A percentile compares a stretch with the other conserved stretches of the same genome.
These are phyloP conservation scores for Melanotaenia maccullochi DNA, from an alignment of 2,797 vertebrate genomes.

Conservation along the genomic window DNA sequence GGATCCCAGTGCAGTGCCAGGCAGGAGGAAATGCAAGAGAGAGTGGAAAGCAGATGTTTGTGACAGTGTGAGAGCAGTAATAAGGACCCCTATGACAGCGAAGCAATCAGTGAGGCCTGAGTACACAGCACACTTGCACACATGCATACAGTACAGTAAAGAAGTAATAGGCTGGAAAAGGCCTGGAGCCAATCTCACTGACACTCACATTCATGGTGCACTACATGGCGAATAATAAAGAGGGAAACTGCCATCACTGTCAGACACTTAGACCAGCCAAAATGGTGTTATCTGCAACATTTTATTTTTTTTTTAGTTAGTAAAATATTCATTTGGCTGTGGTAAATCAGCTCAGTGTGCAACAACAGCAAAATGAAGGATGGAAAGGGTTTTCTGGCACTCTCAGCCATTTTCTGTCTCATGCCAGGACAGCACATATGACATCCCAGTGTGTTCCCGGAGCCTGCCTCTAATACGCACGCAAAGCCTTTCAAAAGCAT, in stretches of 20 bases:
- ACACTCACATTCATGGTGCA: slow-evolving; percentile 41
- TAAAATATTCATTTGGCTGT: slow-evolving; percentile 44
- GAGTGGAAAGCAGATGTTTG: slow-evolving; percentile 67
- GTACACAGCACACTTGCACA: slow-evolving; percentile 52
- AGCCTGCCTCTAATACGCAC: slow-evolving; percentile 68
- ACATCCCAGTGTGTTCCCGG: slow-evolving; percentile 67
- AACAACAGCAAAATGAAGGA: slow-evolving; percentile 26
- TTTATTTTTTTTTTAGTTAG: background rate
- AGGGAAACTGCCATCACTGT: slow-evolving; percentile 40
- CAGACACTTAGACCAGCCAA: slow-evolving; percentile 31
- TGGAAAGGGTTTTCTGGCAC: slow-evolving; percentile 27
- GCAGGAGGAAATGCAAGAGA: slow-evolving; percentile 23
- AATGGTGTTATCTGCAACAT: slow-evolving; percentile 20
- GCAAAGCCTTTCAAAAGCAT: slow-evolving; percentile 77
- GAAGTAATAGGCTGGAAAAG: slow-evolving; percentile 77
- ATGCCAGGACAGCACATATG: slow-evolving; percentile 60
- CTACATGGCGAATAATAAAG: slow-evolving; percentile 54
- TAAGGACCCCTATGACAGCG: slow-evolving; percentile 66
- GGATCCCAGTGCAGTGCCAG: slow-evolving; percentile 24
- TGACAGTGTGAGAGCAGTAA: slow-evolving; percentile 76
- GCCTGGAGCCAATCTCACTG: slow-evolving; percentile 62
- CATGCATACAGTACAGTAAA: slow-evolving; percentile 61
- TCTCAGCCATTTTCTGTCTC: slow-evolving; percentile 50
- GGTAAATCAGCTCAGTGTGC: slow-evolving; percentile 47
- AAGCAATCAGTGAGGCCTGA: slow-evolving; percentile 73